Evolutionary conservation across 2,797 vertebrate genomes (phyloP), one percentile per base, ranked within the genome.

Genomic region (Sebastes ruberrimus): DNA sequence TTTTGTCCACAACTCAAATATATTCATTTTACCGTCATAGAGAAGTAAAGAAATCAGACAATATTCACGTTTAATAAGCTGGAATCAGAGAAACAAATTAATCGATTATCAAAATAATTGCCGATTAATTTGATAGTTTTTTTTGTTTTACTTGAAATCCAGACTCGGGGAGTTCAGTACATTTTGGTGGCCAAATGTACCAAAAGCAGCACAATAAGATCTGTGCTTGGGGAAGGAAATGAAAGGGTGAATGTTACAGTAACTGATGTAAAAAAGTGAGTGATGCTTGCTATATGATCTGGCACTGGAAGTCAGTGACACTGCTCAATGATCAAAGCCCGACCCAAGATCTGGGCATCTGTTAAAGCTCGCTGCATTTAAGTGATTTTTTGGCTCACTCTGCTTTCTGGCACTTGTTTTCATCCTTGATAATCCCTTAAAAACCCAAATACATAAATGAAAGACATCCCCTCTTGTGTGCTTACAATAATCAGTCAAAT

Each of bases 341-440:
- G 23, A 23, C 59, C 14, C 52, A 46, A 82, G 62, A 83, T 81
- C 38, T 67, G 61, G 74, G 70, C 83, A 81, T 82, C 85, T 81
- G 80, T 73, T 86, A 81, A 49, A 83, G 80, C 76, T 80, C 56
- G 59, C 9, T 64, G 30, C 22, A 72, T 79, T 85, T 77, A 84
- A 87, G 74, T 85, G 61, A 77, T 86, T 84, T 87, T 76, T 89
- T 89, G 82, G 70, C 68, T 65, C 20, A 46, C 57, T 28, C 49
- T 61, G 3, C 57, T 80, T 42, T 78, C 74, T 86, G 73, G 71
- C 78, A 72, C 55, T 65, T 80, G 16, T 79, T 73, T 83, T 68
- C 30, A 71, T 69, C 6, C 46, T 46, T 64, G 52, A 76, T 61
- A 61, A 70, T 76, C 59, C 60, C 52, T 66, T 82, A 71, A 72